A percentile compares a stretch with the other conserved stretches of the same genome.
Conservation (phyloP, 2,113 vertebrate genomes). For the Pogonocichla stellata region DNA sequence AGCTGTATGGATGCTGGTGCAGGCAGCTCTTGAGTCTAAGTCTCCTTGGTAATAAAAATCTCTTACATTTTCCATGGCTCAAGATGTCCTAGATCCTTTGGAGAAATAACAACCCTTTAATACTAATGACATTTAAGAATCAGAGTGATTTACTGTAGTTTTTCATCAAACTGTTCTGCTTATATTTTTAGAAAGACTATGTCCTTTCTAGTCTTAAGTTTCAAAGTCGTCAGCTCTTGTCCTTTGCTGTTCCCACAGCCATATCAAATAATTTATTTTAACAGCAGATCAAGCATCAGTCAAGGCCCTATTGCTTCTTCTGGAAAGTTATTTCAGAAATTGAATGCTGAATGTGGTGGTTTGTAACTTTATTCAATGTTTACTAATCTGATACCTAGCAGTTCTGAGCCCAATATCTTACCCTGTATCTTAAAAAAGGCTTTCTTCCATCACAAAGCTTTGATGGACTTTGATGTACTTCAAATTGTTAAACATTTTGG, state of each 20-base stretch:
- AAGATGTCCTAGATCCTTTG: background rate
- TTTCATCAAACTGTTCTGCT: background rate
- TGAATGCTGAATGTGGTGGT: background rate
- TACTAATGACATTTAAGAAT: background rate
- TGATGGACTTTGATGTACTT: background rate
- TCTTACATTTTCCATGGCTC: background rate
- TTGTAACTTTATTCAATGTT: background rate
- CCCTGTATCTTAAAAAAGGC: background rate
- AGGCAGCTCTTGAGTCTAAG: background rate
- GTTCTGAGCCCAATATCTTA: background rate
- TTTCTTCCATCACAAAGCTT: background rate
- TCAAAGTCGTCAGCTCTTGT: background rate
- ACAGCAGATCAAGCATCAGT: background rate
- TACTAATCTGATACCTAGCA: background rate
- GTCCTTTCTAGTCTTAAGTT: background rate
- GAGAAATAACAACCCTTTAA: constrained; percentile 8
- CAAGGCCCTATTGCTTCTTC: background rate
- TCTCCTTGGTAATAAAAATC: background rate
- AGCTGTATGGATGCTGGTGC: background rate
- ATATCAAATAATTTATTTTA: background rate
- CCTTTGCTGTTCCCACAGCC: background rate
- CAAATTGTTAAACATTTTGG: background rate
- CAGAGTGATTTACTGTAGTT: background rate
- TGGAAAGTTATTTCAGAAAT: background rate
- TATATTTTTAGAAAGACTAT: background rate